These are phyloP conservation scores for Ectemnius lituratus DNA, from an alignment of 2,888 invertebrate species.

Conservation along the genomic window DNA sequence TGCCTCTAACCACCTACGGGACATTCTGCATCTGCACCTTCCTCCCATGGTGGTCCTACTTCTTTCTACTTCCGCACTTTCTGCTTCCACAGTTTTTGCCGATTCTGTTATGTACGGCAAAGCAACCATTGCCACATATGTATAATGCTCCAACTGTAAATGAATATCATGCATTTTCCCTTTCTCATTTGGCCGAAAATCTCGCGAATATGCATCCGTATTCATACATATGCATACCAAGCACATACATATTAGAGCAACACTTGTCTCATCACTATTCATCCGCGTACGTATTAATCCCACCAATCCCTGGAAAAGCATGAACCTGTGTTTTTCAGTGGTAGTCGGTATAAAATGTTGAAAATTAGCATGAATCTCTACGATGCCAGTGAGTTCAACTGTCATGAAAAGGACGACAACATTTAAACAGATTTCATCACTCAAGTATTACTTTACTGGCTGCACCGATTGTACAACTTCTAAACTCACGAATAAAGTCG, in stretches of 20 bases:
- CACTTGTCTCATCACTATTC: slow-evolving; percentile 61
- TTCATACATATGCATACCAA: slow-evolving; percentile 60
- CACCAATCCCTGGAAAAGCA: slow-evolving; percentile 9
- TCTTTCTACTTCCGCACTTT: not conserved
- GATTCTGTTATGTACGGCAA: too few relatives aligned
- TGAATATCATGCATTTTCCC: slow-evolving; percentile 39
- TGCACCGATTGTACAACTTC: not conserved
- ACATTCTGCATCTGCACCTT: slow-evolving; percentile 50
- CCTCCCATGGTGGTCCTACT: slow-evolving; percentile 20
- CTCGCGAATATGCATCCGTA: slow-evolving; percentile 52
- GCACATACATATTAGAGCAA: slow-evolving; percentile 56
- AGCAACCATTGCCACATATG: not conserved
- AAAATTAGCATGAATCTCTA: slow-evolving; percentile 14
- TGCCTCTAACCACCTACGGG: slow-evolving; percentile 61
- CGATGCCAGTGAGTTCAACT: slow-evolving; percentile 52
- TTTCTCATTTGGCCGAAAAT: slow-evolving; percentile 52
- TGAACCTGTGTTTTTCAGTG: slow-evolving; percentile 32
- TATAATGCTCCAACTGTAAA: slow-evolving; percentile 9
- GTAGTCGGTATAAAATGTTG: too few relatives aligned
- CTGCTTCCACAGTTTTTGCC: slow-evolving; percentile 1
- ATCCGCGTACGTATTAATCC: slow-evolving; percentile 48
- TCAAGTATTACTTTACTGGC: slow-evolving; percentile 30
- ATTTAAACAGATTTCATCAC: slow-evolving; percentile 42
- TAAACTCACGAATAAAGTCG: too few relatives aligned
- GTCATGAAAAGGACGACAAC: slow-evolving; percentile 51